Percentiles rank a stretch among this genome's conserved stretches.
Conservation (phyloP, 2,113 vertebrate species). For the Calypte anna region DNA sequence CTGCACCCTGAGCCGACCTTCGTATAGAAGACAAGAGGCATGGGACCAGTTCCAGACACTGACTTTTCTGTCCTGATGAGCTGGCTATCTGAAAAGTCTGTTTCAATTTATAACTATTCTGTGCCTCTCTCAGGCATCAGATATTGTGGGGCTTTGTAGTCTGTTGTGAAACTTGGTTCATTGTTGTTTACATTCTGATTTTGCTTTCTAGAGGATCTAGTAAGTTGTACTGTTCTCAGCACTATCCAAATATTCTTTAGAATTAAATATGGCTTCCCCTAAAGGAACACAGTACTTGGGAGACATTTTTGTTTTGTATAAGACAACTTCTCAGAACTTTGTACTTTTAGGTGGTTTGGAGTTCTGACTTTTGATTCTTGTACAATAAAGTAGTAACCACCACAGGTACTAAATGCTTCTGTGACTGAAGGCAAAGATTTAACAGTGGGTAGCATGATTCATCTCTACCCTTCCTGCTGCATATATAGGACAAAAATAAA, state of each 20-base stretch:
- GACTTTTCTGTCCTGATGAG: not conserved
- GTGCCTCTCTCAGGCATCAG: not conserved
- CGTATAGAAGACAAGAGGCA: not conserved
- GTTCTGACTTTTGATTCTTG: not conserved
- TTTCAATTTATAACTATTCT: not conserved
- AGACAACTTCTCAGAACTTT: not conserved
- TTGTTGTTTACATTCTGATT: not conserved
- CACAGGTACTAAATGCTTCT: not conserved
- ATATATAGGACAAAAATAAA: not conserved
- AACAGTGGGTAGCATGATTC: slow-evolving; percentile 3
- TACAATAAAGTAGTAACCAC: not conserved
- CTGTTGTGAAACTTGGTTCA: not conserved
- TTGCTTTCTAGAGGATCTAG: not conserved
- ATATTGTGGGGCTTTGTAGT: not conserved
- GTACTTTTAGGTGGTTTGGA: not conserved
- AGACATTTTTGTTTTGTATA: not conserved
- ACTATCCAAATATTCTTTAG: not conserved
- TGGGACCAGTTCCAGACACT: not conserved
- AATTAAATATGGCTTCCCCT: not conserved
- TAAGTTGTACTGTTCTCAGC: not conserved
- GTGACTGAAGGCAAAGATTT: slow-evolving; percentile 20
- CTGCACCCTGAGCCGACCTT: not conserved
- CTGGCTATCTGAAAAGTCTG: not conserved
- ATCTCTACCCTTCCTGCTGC: not conserved
- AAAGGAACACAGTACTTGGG: not conserved